A percentile compares a stretch with the other conserved stretches of the same genome.
Evolutionary conservation across 2,888 invertebrate genomes (phyloP).

Genomic region (Stenodera caucasica): DNA sequence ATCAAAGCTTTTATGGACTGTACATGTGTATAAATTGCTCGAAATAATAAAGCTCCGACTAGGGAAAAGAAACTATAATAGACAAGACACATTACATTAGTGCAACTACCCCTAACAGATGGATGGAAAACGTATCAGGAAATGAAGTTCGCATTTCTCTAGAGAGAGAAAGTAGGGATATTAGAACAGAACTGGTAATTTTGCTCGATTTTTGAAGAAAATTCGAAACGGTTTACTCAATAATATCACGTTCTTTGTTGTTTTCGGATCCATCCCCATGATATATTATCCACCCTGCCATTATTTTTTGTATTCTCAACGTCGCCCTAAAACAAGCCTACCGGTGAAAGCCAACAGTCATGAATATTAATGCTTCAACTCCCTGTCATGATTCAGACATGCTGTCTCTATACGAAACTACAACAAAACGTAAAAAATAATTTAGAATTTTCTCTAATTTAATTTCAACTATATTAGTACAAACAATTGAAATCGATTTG

Average conservation of each 20-base stretch:
- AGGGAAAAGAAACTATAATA: conserved; percentile 40
- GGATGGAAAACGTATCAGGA: conserved; percentile 22
- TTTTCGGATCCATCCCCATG: neutral
- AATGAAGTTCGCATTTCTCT: conserved; percentile 28
- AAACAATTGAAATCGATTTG: neutral
- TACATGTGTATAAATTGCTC: conserved; percentile 13
- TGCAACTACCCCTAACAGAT: conserved; percentile 38
- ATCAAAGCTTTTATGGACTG: no score
- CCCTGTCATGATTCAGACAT: conserved; percentile 41
- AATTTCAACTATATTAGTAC: neutral
- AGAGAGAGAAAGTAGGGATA: conserved; percentile 4
- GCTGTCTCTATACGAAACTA: neutral
- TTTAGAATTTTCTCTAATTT: no score
- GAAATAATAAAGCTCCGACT: conserved; percentile 23
- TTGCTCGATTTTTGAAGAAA: neutral
- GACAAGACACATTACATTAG: conserved; percentile 44
- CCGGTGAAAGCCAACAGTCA: conserved; percentile 33
- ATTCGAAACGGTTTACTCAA: neutral
- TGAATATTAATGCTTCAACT: conserved; percentile 43
- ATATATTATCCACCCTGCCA: conserved; percentile 5
- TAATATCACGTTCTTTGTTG: neutral
- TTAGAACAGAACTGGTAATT: neutral
- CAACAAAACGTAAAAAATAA: no score
- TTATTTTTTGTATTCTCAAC: conserved; percentile 31
- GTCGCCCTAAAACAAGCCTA: conserved; percentile 27